Evolutionary conservation across 2,888 invertebrate species (phyloP).

Genomic region (Oscheius sp.): DNA sequence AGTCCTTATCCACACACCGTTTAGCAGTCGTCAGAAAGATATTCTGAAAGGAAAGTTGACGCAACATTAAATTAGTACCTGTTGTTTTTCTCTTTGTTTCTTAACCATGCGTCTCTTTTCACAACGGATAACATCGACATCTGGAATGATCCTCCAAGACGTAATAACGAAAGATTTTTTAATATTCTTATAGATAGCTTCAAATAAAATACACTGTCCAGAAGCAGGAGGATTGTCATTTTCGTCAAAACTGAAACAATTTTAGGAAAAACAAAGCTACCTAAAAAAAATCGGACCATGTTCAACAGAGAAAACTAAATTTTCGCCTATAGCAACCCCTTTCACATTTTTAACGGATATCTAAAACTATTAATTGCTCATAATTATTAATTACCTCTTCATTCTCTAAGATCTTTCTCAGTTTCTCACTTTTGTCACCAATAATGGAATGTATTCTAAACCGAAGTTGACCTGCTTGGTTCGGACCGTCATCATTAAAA

Average conservation of each 20-base stretch:
- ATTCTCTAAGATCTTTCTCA: neutral
- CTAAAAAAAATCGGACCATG: neutral
- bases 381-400: neutral
- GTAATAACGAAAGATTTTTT: neutral
- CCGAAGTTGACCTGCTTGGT: neutral
- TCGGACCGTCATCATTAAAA: neutral
- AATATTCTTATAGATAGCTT: neutral
- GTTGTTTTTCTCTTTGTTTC: neutral
- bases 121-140: neutral
- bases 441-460: neutral
- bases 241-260: neutral
- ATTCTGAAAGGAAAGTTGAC: neutral
- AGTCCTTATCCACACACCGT: neutral
- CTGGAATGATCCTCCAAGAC: neutral
- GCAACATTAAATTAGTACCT: neutral
- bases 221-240: neutral
- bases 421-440: slow-evolving; percentile 1
- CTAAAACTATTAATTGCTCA: neutral
- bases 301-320: neutral
- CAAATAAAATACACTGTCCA: neutral
- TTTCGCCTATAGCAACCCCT: neutral
- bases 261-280: slow-evolving; percentile 1
- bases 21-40: slow-evolving; percentile 5
- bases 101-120: neutral
- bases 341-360: neutral